Conservation (phyloP, 2,888 invertebrate genomes). For the Drosophila bunnanda region DNA sequence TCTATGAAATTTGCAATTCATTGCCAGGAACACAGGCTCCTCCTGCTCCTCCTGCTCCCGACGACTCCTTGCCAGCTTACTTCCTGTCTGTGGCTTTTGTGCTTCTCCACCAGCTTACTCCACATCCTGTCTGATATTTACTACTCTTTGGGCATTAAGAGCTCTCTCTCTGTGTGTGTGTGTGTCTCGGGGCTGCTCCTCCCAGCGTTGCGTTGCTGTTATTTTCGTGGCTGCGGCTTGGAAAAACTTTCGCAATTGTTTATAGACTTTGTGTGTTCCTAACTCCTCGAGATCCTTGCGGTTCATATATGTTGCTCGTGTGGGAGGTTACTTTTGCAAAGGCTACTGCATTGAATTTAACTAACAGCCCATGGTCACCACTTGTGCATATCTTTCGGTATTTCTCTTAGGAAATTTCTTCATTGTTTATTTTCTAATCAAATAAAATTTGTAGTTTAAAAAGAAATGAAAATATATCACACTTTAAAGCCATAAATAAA, state of each 20-base stretch:
- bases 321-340: conserved; percentile 10
- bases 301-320: conserved; percentile 26
- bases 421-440: not conserved
- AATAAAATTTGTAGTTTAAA: not conserved
- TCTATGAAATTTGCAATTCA: conserved; percentile 69
- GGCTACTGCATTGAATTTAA: conserved; percentile 6
- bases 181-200: conserved; percentile 13
- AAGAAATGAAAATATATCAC: not conserved
- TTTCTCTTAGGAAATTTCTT: not conserved
- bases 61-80: conserved; percentile 38
- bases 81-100: conserved; percentile 48
- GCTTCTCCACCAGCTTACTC: conserved; percentile 18
- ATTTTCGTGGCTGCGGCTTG: conserved; percentile 61
- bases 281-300: conserved; percentile 39
- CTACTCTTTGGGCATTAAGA: conserved; percentile 66
- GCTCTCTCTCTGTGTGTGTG: conserved; percentile 49
- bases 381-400: not conserved
- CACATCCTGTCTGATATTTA: conserved; percentile 35
- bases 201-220: conserved; percentile 21
- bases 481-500: not conserved
- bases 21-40: conserved; percentile 48
- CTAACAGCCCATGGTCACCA: not conserved
- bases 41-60: too few relatives aligned
- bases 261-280: conserved; percentile 60
- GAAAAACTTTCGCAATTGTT: conserved; percentile 52